phyloP scores from a whole-genome alignment of 1,140 invertebrate genomes.

The Helicorthomorpha holstii region DNA sequence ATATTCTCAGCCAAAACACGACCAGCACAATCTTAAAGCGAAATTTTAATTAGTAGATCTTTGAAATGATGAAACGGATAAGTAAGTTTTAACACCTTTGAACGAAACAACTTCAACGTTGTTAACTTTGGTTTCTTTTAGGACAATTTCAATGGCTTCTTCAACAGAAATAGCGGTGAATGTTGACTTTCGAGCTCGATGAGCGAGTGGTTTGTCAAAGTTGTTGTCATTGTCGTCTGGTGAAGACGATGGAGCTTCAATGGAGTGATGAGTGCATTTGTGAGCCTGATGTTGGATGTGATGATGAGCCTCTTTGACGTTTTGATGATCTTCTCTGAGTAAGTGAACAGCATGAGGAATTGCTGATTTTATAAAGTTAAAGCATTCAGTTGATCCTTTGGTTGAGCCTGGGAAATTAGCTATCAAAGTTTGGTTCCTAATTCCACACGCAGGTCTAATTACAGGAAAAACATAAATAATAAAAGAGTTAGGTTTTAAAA shows the following conservation, averaged over 20 bases:
- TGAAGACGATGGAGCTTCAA: not conserved
- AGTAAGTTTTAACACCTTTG: not conserved
- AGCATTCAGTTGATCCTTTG: conserved; percentile 73
- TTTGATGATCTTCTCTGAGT: conserved; percentile 35
- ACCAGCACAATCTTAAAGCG: conserved; percentile 31
- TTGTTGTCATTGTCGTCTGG: conserved; percentile 16
- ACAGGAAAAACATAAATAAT: too few species aligned
- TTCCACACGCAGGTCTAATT: conserved; percentile 53
- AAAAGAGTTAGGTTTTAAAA: not conserved
- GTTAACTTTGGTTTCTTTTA: conserved; percentile 26
- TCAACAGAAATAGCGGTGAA: conserved; percentile 60
- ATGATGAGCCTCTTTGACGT: conserved; percentile 15
- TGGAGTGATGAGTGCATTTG: conserved; percentile 8
- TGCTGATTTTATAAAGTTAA: conserved; percentile 42
- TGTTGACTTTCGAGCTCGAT: conserved; percentile 45
- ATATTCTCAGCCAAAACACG: conserved; percentile 45
- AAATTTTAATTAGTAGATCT: not conserved
- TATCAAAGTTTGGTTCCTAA: conserved; percentile 61
- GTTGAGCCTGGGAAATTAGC: conserved; percentile 85
- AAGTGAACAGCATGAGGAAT: conserved; percentile 71
- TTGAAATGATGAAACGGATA: too few species aligned
- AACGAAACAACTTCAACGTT: not conserved
- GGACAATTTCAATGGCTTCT: conserved; percentile 43
- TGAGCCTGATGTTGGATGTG: not conserved
- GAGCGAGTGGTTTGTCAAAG: conserved; percentile 25